Evolutionary conservation across 2,797 vertebrate genomes (phyloP), one percentile per base, ranked within the genome.

Genomic region (Poeciliopsis turneri): DNA sequence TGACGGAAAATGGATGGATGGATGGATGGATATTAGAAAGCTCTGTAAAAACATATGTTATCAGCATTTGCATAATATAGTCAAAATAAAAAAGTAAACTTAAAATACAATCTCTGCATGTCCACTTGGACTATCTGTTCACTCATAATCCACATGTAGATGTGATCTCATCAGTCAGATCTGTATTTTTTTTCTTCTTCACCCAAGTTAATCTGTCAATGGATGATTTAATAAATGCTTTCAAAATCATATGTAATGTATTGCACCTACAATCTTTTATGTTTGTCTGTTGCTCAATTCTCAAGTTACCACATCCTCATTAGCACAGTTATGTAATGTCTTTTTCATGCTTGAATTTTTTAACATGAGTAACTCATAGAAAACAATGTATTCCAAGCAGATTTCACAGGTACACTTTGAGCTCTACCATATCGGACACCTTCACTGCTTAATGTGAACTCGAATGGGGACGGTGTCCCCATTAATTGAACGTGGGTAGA

Each of bases 401-500:
- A 77, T 70, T 69, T 75, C 53, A 70, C 16, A 82, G 13, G 39
- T 20, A 59, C 43, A 10, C 51, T 70, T 72, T 75, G 49, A 68
- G 5, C 69, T 74, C 36, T 72, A 10, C 61, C 33, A 66, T 33
- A 39, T 39, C 51, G 75, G 57, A 68, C 80, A 36, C 36, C 69
- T 83, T 66, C 30, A 8, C 12, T 71, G 9, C 72, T 75, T 25
- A 76, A 81, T 16, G 12, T 45, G 39, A 53, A 49, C 43, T 68
- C 15, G 41, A 16, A 45, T 41, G 16, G 74, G 55, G 15, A 41
- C 28, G 76, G 43, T 18, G 1, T 75, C 68, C 45, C 51, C 47
- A 23, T 64, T 68, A 70, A 77, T 82, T 81, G 77, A 43, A 85
- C 78, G 81, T 72, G 66, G 72, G 49, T 66, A 79, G 75, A 69